These are phyloP conservation scores for Lymantria dispar DNA, from an alignment of 2,888 invertebrate genomes.

Conservation along the genomic window DNA sequence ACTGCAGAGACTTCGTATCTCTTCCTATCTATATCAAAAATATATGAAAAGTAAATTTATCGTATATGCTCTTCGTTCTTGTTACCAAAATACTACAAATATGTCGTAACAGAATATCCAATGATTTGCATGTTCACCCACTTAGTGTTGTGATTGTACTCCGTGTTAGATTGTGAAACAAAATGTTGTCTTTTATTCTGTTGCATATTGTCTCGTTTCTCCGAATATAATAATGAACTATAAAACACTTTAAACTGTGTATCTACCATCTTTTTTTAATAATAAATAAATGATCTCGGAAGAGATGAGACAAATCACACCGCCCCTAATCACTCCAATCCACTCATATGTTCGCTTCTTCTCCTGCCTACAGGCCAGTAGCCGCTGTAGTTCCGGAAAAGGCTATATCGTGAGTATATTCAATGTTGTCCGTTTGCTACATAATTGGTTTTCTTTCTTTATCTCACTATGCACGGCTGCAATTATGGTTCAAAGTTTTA, in stretches of 20 bases:
- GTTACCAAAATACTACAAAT: background rate
- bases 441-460: slow-evolving; percentile 32
- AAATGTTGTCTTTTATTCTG: slow-evolving; percentile 47
- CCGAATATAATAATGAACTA: slow-evolving; percentile 23
- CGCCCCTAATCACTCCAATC: slow-evolving; percentile 69
- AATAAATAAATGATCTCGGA: slow-evolving; percentile 42
- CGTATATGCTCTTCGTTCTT: background rate
- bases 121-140: slow-evolving; percentile 49
- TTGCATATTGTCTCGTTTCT: slow-evolving; percentile 60
- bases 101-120: slow-evolving; percentile 1
- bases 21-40: slow-evolving; percentile 4
- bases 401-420: slow-evolving; percentile 95
- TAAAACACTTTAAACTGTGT: slow-evolving; percentile 1
- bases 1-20: slow-evolving; percentile 13
- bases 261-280: slow-evolving; percentile 1
- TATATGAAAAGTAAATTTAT: too few relatives aligned
- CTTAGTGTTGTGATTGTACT: slow-evolving; percentile 54
- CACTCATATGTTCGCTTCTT: slow-evolving; percentile 82
- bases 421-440: slow-evolving; percentile 67
- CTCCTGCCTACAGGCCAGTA: slow-evolving; percentile 90
- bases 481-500: slow-evolving; percentile 2
- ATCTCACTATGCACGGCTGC: slow-evolving; percentile 45
- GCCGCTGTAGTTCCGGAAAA: slow-evolving; percentile 96
- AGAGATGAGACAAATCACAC: slow-evolving; percentile 64
- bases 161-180: slow-evolving; percentile 47